Conservation (phyloP, 2,113 vertebrate genomes). For the Coptodon bakossiorum region DNA sequence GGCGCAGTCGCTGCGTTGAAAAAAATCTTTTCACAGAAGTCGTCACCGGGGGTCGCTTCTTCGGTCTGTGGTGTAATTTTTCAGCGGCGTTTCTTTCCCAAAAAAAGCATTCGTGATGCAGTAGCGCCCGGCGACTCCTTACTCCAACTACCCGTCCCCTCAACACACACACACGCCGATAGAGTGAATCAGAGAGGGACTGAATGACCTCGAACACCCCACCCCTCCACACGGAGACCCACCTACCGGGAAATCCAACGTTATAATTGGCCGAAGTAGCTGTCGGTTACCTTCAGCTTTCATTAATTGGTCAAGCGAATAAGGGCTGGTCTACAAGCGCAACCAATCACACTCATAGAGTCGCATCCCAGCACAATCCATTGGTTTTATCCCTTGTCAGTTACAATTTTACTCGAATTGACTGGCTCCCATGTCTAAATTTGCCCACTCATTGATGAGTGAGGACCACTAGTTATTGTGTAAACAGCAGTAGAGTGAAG, state of each 20-base stretch:
- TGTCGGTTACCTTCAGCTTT: conserved; percentile 20
- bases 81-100: conserved; percentile 28
- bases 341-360: conserved; percentile 30
- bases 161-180: conserved; percentile 68
- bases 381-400: conserved; percentile 41
- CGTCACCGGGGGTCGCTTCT: conserved; percentile 34
- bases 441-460: conserved; percentile 64
- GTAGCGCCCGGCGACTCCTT: conserved; percentile 65
- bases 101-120: conserved; percentile 31
- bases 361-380: not conserved
- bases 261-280: conserved; percentile 2
- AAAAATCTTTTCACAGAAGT: not conserved
- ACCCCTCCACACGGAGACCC: conserved; percentile 49
- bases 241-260: not conserved
- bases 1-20: conserved; percentile 43
- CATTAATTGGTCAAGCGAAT: conserved; percentile 30
- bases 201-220: conserved; percentile 75
- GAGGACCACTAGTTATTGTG: conserved; percentile 41
- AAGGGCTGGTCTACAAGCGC: conserved; percentile 19
- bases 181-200: conserved; percentile 69
- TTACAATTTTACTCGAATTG: conserved; percentile 22
- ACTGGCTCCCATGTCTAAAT: conserved; percentile 35
- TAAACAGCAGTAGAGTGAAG: conserved; percentile 30
- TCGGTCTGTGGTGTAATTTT: conserved; percentile 21
- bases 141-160: conserved; percentile 62